These are phyloP conservation scores for Cyrtorhinus lividipennis DNA, from an alignment of 1,140 invertebrate species.

Conservation along the genomic window DNA sequence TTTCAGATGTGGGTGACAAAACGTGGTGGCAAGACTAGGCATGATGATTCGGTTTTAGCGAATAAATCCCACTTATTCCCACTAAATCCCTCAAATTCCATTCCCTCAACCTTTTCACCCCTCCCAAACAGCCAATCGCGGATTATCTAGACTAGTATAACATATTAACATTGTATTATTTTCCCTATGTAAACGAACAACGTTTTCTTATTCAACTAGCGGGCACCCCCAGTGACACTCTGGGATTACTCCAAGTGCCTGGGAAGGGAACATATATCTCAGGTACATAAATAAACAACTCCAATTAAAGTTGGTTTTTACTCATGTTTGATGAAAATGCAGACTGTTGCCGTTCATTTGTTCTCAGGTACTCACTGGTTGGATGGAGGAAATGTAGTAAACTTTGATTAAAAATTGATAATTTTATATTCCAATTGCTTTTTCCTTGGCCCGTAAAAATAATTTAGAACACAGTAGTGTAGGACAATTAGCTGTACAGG, in stretches of 20 bases:
- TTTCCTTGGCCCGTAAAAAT: no score
- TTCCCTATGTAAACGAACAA: background rate
- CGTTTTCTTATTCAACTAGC: slow-evolving; percentile 9
- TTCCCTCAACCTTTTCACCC: background rate
- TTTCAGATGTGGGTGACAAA: no score
- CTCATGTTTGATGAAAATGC: background rate
- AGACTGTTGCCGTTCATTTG: slow-evolving; percentile 3
- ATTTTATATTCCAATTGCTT: no score
- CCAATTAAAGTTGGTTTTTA: background rate
- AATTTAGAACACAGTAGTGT: no score
- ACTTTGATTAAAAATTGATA: background rate
- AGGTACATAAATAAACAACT: background rate
- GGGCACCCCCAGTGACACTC: slow-evolving; percentile 7
- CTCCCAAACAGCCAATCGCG: background rate
- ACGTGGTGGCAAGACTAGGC: no score
- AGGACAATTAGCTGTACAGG: no score
- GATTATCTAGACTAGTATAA: no score
- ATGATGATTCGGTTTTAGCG: no score
- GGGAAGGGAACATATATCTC: slow-evolving; percentile 4
- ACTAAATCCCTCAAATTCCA: no score
- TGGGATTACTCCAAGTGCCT: background rate
- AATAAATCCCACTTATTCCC: no score
- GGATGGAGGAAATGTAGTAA: slow-evolving; percentile 3
- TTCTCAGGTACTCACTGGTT: slow-evolving; percentile 9
- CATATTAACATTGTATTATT: background rate